Conservation (phyloP, 2,797 vertebrate genomes). For the Platalea minor region DNA sequence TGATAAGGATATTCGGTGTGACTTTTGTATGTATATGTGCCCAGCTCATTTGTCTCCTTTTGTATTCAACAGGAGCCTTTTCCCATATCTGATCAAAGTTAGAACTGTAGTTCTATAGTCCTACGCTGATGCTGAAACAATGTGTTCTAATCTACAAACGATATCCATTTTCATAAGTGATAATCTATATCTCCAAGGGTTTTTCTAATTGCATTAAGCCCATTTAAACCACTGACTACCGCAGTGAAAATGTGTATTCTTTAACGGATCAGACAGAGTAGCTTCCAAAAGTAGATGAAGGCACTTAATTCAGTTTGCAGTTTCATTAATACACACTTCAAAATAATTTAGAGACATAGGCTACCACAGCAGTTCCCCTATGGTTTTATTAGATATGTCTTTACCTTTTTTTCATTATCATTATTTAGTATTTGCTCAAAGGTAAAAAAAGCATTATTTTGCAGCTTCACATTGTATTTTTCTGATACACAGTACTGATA, state of each 20-base stretch:
- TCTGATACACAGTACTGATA: neutral
- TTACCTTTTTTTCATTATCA: neutral
- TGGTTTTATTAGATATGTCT: neutral
- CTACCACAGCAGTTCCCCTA: neutral
- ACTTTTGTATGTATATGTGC: fast-evolving
- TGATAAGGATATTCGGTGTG: neutral
- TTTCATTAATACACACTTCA: constrained; percentile 32
- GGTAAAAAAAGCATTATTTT: neutral
- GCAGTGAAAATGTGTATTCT: constrained; percentile 14
- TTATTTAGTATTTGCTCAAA: neutral
- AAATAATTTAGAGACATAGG: constrained; percentile 13
- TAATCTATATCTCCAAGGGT: constrained; percentile 3
- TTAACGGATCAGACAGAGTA: neutral
- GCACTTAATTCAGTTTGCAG: constrained; percentile 30
- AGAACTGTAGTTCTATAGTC: neutral
- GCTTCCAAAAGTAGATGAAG: constrained; percentile 10
- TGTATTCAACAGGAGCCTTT: neutral
- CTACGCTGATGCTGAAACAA: neutral
- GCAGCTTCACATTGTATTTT: neutral
- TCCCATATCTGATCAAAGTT: neutral
- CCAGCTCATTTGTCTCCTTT: neutral
- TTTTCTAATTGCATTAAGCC: constrained; percentile 40
- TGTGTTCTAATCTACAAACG: constrained; percentile 8
- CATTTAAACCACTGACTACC: constrained; percentile 28
- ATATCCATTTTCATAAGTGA: constrained; percentile 29